These are phyloP conservation scores for Drosophila sproati DNA, from an alignment of 1,140 invertebrate species.

Conservation along the genomic window DNA sequence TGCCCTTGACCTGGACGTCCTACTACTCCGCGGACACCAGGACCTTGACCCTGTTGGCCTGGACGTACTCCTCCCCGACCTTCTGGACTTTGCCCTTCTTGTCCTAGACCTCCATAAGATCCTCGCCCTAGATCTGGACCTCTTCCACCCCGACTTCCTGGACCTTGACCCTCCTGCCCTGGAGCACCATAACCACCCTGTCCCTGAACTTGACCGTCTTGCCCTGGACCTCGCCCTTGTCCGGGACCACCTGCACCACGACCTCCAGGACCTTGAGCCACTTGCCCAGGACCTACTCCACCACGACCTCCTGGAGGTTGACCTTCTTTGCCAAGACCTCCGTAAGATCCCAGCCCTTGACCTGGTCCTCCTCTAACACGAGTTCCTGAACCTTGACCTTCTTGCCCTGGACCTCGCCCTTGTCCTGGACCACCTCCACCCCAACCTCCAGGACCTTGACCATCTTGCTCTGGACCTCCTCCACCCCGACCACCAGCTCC, in stretches of 20 bases:
- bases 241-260: not conserved
- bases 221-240: conserved; percentile 1
- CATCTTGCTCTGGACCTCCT: not conserved
- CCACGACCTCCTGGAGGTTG: not conserved
- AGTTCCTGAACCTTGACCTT: not conserved
- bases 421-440: not conserved
- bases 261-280: not conserved
- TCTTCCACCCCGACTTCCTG: not conserved
- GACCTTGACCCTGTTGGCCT: not conserved
- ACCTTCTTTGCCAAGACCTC: not conserved
- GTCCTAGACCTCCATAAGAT: not conserved
- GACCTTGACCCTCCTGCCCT: not conserved
- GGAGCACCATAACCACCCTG: not conserved
- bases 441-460: not conserved
- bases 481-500: not conserved
- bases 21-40: not conserved
- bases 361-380: not conserved
- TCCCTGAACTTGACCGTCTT: not conserved
- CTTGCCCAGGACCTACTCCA: not conserved
- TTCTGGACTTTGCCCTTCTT: not conserved
- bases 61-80: not conserved
- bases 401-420: not conserved
- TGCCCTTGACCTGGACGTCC: conserved; percentile 4
- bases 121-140: not conserved
- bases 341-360: not conserved